Percentiles rank a stretch among this genome's conserved stretches.
These are phyloP conservation scores for Cygnus buccinator DNA, from an alignment of 2,113 vertebrate genomes.

Conservation along the genomic window DNA sequence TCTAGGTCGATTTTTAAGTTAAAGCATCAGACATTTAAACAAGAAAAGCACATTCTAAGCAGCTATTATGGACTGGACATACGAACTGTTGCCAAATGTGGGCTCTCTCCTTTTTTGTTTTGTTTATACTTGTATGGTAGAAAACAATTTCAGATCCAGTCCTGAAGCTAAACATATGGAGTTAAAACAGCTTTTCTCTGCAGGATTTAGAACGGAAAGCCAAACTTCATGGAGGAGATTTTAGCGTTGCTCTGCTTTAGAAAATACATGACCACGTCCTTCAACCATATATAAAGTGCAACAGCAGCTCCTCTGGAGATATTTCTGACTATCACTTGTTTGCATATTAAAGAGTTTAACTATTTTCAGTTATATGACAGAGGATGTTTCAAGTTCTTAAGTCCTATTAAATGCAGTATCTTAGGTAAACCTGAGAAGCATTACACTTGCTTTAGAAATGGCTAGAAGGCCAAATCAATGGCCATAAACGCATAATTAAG, in stretches of 20 bases:
- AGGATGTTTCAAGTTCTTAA: neutral
- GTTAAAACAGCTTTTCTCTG: neutral
- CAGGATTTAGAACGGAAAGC: neutral
- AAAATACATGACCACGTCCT: neutral
- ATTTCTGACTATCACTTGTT: neutral
- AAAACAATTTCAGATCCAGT: neutral
- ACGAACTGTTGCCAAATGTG: neutral
- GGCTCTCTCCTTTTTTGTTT: neutral
- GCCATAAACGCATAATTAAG: accelerated
- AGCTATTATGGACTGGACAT: neutral
- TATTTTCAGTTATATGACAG: neutral
- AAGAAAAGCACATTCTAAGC: constrained; percentile 36
- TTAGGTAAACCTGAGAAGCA: neutral
- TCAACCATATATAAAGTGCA: neutral
- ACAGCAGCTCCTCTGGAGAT: neutral
- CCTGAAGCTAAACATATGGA: neutral
- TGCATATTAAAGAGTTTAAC: neutral
- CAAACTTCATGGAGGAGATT: neutral
- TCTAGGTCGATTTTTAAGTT: constrained; percentile 59
- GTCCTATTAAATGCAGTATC: neutral
- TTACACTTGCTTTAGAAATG: neutral
- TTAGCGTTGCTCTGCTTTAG: neutral
- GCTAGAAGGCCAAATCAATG: neutral
- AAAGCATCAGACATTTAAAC: constrained; percentile 23
- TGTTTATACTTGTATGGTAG: neutral